Percentiles rank a stretch among this genome's conserved stretches.
These are phyloP conservation scores for Pteropus rufus DNA, from an alignment of 2,797 vertebrate genomes.

Conservation along the genomic window DNA sequence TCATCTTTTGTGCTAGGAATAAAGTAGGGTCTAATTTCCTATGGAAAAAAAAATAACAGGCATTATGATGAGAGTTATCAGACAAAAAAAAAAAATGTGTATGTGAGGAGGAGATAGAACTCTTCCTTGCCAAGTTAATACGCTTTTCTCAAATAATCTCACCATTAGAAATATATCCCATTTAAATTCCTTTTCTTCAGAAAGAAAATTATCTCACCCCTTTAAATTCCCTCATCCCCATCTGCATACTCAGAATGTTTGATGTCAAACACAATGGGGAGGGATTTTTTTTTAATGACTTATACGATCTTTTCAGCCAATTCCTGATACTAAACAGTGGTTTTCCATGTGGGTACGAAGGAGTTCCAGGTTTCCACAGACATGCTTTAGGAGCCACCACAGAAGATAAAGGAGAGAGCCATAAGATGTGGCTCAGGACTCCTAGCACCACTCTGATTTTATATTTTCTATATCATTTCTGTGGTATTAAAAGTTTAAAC, in stretches of 20 bases:
- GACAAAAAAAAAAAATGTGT: neutral
- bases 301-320: neutral
- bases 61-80: neutral
- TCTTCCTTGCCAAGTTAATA: neutral
- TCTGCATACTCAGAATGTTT: neutral
- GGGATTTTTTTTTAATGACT: neutral
- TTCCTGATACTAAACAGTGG: neutral
- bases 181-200: neutral
- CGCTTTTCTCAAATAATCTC: neutral
- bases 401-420: neutral
- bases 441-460: neutral
- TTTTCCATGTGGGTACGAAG: neutral
- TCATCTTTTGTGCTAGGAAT: constrained; percentile 19
- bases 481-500: neutral
- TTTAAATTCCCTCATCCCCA: neutral
- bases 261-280: neutral
- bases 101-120: neutral
- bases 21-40: neutral
- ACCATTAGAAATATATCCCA: neutral
- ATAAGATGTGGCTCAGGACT: neutral
- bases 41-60: neutral
- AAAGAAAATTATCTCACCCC: neutral
- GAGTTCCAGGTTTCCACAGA: neutral
- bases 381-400: neutral
- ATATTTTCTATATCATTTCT: neutral